phyloP scores from a whole-genome alignment of 1,140 invertebrate genomes.

The Pseudomyrmex pallidus region DNA sequence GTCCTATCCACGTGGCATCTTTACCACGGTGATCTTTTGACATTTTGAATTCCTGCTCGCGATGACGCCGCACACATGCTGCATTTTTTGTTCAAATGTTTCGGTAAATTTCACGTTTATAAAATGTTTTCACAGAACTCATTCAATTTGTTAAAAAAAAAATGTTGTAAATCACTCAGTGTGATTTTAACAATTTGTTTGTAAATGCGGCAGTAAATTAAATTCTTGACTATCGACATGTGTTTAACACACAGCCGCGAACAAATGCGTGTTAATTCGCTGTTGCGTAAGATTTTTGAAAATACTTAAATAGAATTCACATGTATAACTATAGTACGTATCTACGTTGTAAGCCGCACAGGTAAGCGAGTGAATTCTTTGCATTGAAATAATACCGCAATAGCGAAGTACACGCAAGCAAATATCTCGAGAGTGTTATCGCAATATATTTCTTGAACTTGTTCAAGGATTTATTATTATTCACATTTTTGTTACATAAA shows the following conservation, averaged over 20 bases:
- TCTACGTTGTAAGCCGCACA: conserved; percentile 12
- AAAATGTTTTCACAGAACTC: no score
- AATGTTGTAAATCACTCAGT: no score
- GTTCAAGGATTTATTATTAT: background rate
- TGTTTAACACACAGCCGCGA: background rate
- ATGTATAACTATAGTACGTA: background rate
- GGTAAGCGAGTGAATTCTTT: conserved; percentile 50
- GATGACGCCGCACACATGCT: background rate
- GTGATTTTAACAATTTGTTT: no score
- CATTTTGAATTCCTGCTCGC: background rate
- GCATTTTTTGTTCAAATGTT: conserved; percentile 2
- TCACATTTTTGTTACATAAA: no score
- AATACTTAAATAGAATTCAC: conserved; percentile 27
- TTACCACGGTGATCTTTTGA: conserved; percentile 6
- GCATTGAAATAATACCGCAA: conserved; percentile 16
- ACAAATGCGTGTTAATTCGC: conserved; percentile 22
- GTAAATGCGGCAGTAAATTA: conserved; percentile 33
- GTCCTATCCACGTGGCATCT: conserved; percentile 20
- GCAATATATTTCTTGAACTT: background rate
- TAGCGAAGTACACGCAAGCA: conserved; percentile 2
- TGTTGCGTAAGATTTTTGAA: background rate
- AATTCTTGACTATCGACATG: conserved; percentile 4
- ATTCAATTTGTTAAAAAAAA: no score
- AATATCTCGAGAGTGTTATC: background rate
- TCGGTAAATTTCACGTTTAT: no score